These are phyloP conservation scores for Congeria kusceri DNA, from an alignment of 2,888 invertebrate species.

Conservation along the genomic window DNA sequence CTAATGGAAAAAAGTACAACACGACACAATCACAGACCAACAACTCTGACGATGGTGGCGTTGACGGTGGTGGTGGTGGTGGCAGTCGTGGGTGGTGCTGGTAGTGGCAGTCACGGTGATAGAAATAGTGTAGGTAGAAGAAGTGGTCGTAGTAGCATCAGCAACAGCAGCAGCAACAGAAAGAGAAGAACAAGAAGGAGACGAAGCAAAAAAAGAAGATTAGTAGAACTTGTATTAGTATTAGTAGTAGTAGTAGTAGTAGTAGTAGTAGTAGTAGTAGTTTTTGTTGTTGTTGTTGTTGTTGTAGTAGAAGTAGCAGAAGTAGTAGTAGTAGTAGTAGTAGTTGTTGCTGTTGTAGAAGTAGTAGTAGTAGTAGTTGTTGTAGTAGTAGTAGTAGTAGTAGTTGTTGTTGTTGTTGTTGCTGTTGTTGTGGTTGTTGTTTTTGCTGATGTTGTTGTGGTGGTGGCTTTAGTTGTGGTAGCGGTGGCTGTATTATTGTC, in stretches of 20 bases:
- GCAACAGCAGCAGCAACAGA: background rate
- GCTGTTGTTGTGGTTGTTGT: background rate
- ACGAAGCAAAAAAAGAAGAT: background rate
- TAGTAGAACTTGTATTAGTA: slow-evolving; percentile 7
- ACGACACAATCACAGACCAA: no score
- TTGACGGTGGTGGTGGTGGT: no score
- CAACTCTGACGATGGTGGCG: no score
- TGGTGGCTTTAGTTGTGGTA: background rate
- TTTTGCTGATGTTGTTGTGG: background rate
- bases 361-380: slow-evolving; percentile 18
- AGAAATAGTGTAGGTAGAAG: no score
- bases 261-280: slow-evolving; percentile 24
- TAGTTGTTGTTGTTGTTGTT: slow-evolving; percentile 8
- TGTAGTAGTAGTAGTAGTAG: slow-evolving; percentile 11
- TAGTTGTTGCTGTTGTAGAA: slow-evolving; percentile 6
- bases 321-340: slow-evolving; percentile 24
- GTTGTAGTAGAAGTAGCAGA: slow-evolving; percentile 19
- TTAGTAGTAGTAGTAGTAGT: slow-evolving; percentile 14
- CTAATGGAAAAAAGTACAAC: no score
- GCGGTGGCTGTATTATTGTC: background rate
- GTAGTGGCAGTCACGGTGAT: no score
- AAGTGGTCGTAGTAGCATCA: background rate
- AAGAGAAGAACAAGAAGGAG: slow-evolving; percentile 1
- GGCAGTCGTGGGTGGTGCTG: no score
- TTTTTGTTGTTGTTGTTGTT: slow-evolving; percentile 16